Conservation (phyloP, 2,888 invertebrate species). For the Zhengitettix transpicula region DNA sequence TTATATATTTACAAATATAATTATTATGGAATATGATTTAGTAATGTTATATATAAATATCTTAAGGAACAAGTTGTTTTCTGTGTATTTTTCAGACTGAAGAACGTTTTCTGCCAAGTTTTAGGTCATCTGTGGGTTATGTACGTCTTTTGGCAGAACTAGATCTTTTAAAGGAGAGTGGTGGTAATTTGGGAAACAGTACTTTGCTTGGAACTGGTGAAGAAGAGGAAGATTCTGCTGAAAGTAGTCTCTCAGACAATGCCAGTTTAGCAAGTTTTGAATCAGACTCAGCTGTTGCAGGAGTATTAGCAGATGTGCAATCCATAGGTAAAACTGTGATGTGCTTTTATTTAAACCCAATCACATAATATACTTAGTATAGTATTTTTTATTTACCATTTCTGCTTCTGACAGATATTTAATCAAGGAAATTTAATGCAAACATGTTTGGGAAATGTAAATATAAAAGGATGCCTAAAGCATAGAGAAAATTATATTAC, state of each 20-base stretch:
- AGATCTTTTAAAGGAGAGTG: constrained; percentile 42
- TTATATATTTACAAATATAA: not conserved
- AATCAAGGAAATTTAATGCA: no score
- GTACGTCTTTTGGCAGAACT: constrained; percentile 54
- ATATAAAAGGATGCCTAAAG: no score
- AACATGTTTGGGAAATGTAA: no score
- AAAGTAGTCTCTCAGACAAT: constrained; percentile 32
- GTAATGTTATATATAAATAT: no score
- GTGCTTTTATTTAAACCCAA: no score
- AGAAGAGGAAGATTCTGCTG: constrained; percentile 38
- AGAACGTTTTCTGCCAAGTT: constrained; percentile 43
- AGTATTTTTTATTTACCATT: no score
- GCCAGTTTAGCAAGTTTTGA: constrained; percentile 16
- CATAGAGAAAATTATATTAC: no score
- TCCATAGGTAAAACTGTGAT: no score
- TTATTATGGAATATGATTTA: no score
- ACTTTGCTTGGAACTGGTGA: not conserved
- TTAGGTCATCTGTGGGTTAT: constrained; percentile 48
- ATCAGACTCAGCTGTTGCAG: not conserved
- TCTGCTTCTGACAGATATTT: no score
- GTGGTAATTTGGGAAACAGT: constrained; percentile 11
- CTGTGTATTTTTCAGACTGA: constrained; percentile 27
- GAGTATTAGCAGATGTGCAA: not conserved
- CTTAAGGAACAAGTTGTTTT: no score
- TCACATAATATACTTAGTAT: no score